phyloP scores from a whole-genome alignment of 1,140 invertebrate genomes.

The Drosophila aff. region DNA sequence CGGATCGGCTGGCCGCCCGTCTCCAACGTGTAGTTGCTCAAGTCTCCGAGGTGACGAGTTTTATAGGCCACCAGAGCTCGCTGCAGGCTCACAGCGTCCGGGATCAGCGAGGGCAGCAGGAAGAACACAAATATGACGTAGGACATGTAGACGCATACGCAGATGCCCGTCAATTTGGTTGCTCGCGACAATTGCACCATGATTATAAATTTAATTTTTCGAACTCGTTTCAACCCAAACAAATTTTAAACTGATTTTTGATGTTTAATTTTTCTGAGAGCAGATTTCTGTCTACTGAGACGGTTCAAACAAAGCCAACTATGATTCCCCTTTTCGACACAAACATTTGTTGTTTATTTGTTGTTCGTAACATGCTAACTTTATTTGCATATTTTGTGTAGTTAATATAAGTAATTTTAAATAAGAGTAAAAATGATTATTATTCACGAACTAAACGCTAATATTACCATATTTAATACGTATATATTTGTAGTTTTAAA shows the following conservation, averaged over 20 bases:
- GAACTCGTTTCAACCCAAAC: not conserved
- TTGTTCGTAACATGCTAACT: conserved; percentile 52
- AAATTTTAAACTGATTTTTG: conserved; percentile 12
- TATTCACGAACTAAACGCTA: conserved; percentile 38
- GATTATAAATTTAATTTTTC: not conserved
- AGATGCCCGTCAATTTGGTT: conserved; percentile 56
- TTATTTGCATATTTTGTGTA: conserved; percentile 46
- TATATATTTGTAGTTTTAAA: conserved; percentile 38
- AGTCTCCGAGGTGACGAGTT: conserved; percentile 36
- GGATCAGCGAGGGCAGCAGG: conserved; percentile 51
- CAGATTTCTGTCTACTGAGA: not conserved
- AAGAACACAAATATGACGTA: conserved; percentile 60
- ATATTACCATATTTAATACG: conserved; percentile 56
- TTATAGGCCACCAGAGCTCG: conserved; percentile 25
- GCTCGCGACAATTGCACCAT: conserved; percentile 43
- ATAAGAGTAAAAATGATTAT: conserved; percentile 36
- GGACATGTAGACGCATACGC: conserved; percentile 50
- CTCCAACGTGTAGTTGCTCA: conserved; percentile 53
- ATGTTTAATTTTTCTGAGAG: not conserved
- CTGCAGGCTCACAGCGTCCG: conserved; percentile 48
- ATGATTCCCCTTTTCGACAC: not conserved
- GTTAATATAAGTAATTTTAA: conserved; percentile 20
- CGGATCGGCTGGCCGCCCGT: conserved; percentile 50
- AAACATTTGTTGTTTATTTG: not conserved
- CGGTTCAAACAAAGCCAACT: not conserved